Evolutionary conservation across 2,888 invertebrate genomes (phyloP).

Genomic region (Scaptodrosophila latifasciaeformis): DNA sequence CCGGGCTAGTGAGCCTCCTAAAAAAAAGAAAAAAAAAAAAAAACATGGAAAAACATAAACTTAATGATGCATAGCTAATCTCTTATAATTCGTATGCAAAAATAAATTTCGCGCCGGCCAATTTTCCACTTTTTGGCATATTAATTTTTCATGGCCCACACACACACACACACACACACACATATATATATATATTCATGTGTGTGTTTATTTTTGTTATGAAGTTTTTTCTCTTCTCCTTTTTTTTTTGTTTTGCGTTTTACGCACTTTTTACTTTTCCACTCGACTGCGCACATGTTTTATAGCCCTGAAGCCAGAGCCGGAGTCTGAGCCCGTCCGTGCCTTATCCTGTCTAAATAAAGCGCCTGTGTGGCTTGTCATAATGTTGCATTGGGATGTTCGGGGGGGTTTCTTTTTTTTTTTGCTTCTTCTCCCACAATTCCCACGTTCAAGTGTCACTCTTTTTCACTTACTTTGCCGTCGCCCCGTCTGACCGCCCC

Average conservation of each 20-base stretch:
- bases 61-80: conserved; percentile 39
- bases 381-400: conserved; percentile 9
- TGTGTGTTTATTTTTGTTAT: neutral
- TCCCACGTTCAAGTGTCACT: too few species aligned
- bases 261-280: conserved; percentile 23
- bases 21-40: too few species aligned
- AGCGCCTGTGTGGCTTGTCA: conserved; percentile 21
- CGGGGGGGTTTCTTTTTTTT: too few species aligned
- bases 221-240: neutral
- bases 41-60: too few species aligned
- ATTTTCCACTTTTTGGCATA: conserved; percentile 40
- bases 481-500: too few species aligned
- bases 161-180: too few species aligned
- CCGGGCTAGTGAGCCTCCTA: too few species aligned
- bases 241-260: neutral
- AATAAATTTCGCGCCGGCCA: conserved; percentile 33
- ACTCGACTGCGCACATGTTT: conserved; percentile 30
- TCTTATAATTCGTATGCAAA: conserved; percentile 25
- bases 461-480: too few species aligned
- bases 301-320: too few species aligned
- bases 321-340: conserved; percentile 27
- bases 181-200: conserved; percentile 8
- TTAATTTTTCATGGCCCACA: conserved; percentile 41
- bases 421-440: conserved; percentile 15
- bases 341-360: conserved; percentile 37